A percentile compares a stretch with the other conserved stretches of the same genome.
phyloP scores from a whole-genome alignment of 2,113 vertebrate genomes.

The Reinhardtius hippoglossoides region DNA sequence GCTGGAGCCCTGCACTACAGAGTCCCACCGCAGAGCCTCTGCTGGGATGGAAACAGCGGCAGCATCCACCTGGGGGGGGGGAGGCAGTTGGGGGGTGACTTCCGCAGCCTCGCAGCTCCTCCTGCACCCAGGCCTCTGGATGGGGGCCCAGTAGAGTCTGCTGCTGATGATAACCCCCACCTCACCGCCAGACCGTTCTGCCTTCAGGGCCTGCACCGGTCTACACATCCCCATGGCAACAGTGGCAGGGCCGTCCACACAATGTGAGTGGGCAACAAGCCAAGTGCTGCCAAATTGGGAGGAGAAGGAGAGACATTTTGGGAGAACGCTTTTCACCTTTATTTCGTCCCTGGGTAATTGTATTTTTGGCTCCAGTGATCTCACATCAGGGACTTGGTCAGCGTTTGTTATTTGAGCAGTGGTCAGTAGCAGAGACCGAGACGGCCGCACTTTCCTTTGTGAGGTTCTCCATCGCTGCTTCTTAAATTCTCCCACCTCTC shows the following conservation, averaged over 20 bases:
- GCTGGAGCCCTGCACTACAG: constrained; percentile 70
- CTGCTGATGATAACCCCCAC: constrained; percentile 80
- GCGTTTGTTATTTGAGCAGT: constrained; percentile 36
- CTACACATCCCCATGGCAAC: constrained; percentile 86
- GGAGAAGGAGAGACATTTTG: constrained; percentile 75
- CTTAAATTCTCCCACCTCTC: constrained; percentile 23
- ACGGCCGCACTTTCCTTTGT: constrained; percentile 14
- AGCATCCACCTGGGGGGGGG: constrained; percentile 37
- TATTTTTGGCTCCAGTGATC: constrained; percentile 67
- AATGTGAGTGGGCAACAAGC: constrained; percentile 83
- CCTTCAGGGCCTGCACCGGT: constrained; percentile 81
- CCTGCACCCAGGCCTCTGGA: constrained; percentile 73
- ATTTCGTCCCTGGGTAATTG: constrained; percentile 65
- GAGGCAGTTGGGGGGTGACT: neutral
- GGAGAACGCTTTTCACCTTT: constrained; percentile 73
- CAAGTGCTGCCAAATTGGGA: constrained; percentile 83
- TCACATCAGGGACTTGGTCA: constrained; percentile 53
- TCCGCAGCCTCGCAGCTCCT: constrained; percentile 60
- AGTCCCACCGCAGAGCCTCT: constrained; percentile 56
- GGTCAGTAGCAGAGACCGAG: constrained; percentile 33
- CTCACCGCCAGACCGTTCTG: constrained; percentile 73
- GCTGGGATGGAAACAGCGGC: constrained; percentile 56
- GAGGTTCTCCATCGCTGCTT: neutral
- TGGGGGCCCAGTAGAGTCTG: constrained; percentile 73
- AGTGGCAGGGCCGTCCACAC: constrained; percentile 82